Evolutionary conservation across 2,888 invertebrate genomes (phyloP).

Genomic region (Mayetiola destructor): DNA sequence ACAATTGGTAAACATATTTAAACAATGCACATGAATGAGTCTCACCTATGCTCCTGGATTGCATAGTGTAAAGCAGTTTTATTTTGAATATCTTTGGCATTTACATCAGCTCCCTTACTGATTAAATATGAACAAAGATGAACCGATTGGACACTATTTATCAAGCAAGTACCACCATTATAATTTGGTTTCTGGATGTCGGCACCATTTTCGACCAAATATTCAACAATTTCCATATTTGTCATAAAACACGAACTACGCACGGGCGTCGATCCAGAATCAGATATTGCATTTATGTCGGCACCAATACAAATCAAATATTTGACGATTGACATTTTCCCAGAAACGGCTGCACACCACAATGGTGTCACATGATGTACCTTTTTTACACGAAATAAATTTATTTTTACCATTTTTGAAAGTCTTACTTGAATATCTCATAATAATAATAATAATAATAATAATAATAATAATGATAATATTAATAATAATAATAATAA

Average conservation of each 20-base stretch:
- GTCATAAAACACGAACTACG: conserved; percentile 90
- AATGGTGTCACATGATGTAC: conserved; percentile 71
- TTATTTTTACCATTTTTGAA: no score
- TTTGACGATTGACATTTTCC: conserved; percentile 60
- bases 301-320: conserved; percentile 67
- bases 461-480: no score
- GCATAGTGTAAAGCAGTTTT: conserved; percentile 90
- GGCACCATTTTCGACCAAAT: conserved; percentile 63
- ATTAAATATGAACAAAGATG: conserved; percentile 67
- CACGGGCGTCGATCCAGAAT: conserved; percentile 78
- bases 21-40: neutral
- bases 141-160: conserved; percentile 81
- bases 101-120: conserved; percentile 64
- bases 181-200: conserved; percentile 72
- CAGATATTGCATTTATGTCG: conserved; percentile 71
- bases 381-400: no score
- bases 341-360: conserved; percentile 85
- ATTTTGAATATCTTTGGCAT: conserved; percentile 76
- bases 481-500: no score
- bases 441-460: no score
- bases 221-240: conserved; percentile 59
- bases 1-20: neutral
- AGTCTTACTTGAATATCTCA: no score
- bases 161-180: conserved; percentile 85
- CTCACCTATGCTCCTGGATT: conserved; percentile 59